Conservation (phyloP, 1,140 invertebrate species). For the Stratiolaelaps scimitus region DNA sequence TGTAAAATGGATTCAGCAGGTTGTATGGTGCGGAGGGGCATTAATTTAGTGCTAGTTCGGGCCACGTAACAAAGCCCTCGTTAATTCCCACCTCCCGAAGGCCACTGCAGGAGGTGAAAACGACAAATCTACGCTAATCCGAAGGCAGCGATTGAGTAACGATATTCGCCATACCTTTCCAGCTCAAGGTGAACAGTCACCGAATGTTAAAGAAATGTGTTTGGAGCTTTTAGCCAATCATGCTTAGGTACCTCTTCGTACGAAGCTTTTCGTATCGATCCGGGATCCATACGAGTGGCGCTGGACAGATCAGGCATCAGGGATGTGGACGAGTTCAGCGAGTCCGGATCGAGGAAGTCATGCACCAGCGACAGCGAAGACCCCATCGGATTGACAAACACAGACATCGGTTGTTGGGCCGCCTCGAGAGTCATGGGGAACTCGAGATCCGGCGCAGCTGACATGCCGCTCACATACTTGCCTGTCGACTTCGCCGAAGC, state of each 20-base stretch:
- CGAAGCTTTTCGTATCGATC: slow-evolving; percentile 30
- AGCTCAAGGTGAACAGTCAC: too few relatives aligned
- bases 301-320: slow-evolving; percentile 32
- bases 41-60: too few relatives aligned
- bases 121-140: too few relatives aligned
- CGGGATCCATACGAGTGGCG: slow-evolving; percentile 32
- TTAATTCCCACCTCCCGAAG: too few relatives aligned
- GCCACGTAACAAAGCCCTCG: too few relatives aligned
- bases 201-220: too few relatives aligned
- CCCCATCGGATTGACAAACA: slow-evolving; percentile 48
- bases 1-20: too few relatives aligned
- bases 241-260: slow-evolving; percentile 34
- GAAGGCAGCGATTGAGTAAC: too few relatives aligned
- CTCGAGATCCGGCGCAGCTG: slow-evolving; percentile 45
- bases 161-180: too few relatives aligned
- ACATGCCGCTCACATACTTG: slow-evolving; percentile 45
- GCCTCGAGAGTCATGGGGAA: slow-evolving; percentile 42
- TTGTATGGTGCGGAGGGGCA: too few relatives aligned
- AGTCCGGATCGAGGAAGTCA: slow-evolving; percentile 30
- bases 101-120: too few relatives aligned
- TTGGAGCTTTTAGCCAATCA: too few relatives aligned
- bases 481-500: slow-evolving; percentile 30
- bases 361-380: slow-evolving; percentile 35
- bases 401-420: slow-evolving; percentile 43
- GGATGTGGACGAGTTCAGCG: slow-evolving; percentile 16